Evolutionary conservation across 2,888 invertebrate genomes (phyloP).

Genomic region (Trissonchulus sp.): DNA sequence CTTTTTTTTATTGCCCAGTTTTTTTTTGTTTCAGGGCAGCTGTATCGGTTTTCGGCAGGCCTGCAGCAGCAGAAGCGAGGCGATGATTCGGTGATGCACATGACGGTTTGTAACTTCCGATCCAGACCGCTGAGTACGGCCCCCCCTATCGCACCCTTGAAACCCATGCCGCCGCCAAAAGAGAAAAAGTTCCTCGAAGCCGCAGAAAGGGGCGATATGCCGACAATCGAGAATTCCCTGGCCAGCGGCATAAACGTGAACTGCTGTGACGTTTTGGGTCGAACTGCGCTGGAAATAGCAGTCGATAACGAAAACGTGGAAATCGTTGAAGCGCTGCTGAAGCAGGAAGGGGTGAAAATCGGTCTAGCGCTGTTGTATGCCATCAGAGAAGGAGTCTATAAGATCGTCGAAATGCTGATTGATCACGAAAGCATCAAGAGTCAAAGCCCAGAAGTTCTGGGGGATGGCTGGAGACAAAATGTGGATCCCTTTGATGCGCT

Average conservation of each 20-base stretch:
- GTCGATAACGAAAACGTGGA: constrained; percentile 60
- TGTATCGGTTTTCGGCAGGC: constrained; percentile 4
- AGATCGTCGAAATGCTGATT: constrained; percentile 59
- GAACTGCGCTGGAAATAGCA: constrained; percentile 59
- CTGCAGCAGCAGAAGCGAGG: neutral
- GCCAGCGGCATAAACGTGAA: constrained; percentile 54
- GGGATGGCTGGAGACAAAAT: constrained; percentile 58
- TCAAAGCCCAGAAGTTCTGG: constrained; percentile 60
- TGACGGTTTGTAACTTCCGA: neutral
- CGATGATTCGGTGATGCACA: neutral
- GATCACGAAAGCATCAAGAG: constrained; percentile 57
- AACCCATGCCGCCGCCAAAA: constrained; percentile 13
- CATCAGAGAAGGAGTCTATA: constrained; percentile 58
- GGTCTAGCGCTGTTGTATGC: constrained; percentile 59
- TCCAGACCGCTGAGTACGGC: neutral
- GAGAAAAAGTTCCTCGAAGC: constrained; percentile 58
- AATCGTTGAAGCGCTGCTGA: constrained; percentile 58
- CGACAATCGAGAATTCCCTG: constrained; percentile 44
- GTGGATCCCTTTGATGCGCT: constrained; percentile 54
- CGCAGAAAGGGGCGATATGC: constrained; percentile 58
- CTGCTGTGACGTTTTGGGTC: constrained; percentile 59
- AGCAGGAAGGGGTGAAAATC: constrained; percentile 57
- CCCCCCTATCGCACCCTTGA: constrained; percentile 20
- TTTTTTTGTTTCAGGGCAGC: constrained; percentile 15
- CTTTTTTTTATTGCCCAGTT: no score